Evolutionary conservation across 2,888 invertebrate species (phyloP), one percentile per base, ranked within the genome.

Genomic region (Calliphora vomitoria): DNA sequence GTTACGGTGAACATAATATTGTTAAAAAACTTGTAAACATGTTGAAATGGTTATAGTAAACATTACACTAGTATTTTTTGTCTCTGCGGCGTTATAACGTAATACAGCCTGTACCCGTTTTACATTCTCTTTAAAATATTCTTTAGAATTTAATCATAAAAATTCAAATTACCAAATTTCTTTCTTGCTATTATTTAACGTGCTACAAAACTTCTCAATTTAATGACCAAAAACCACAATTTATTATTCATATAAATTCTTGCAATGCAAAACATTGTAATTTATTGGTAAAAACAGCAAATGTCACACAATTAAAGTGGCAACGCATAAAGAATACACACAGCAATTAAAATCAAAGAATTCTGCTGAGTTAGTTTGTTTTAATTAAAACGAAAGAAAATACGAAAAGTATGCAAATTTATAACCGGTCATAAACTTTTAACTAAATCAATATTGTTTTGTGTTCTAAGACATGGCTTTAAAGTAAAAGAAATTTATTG

Each of bases 201-300:
- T 66, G 3, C 35, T 44, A 5, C 31, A 1, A 44, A 44, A 11
- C 44, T 10, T 18, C 11, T 47, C 11, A 35, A 31, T 41, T 55
- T 69, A 18, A 35, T 60, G 35, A 4, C n/a, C 11, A 47, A 69
- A 47, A 80, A 71, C 69, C 69, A 71, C 47, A 80, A 71, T 80
- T 80, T 62, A 80, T 71, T 76, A 83, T 83, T 83, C 41, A 58
- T 71, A 50, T 5, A 3, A n/a, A n/a, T n/a, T n/a, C 35, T 35
- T 35, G 35, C 68, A 18, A 60, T 60, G 60, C 20, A 58, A 31
- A 75, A 69, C 68, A 75, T 47, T 64, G 66, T 68, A 68, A 74
- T 75, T 74, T 69, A 74, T 75, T 71, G 80, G 11, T 41, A 38
- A 41, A 18, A 62, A 62, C 44, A 44, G 31, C 60, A 82, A 76